Evolutionary conservation across 2,113 vertebrate genomes (phyloP), one percentile per base, ranked within the genome.

Genomic region (Planiliza haematocheilus): DNA sequence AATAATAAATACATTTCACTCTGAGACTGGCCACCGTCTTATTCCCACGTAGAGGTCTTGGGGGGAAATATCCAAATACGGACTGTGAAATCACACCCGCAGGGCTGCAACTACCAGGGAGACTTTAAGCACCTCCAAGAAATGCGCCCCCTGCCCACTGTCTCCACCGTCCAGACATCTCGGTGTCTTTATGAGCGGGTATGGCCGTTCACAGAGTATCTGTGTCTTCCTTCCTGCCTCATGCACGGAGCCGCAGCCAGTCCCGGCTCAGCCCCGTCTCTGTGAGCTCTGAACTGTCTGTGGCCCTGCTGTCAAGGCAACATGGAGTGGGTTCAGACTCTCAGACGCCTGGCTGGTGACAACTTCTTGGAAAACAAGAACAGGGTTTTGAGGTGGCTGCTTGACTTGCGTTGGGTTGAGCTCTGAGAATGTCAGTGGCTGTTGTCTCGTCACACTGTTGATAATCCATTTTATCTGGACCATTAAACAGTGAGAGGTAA

Each of bases 261-360:
- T 63, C 61, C 74, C 74, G 76, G 66, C 78, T 58, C 41, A 46
- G 46, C 59, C 62, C 3, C 10, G 55, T 48, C 55, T 53, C 59
- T 46, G 72, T 59, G 11, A 64, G 55, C 57, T 66, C 61, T 83
- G 58, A 79, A 74, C 59, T 49, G 43, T 85, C 61, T 45, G 67
- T 78, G 79, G 50, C 81, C 57, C 67, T 52, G 82, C 78, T 89
- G 88, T 79, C 87, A 90, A 69, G 80, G 71, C 77, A 86, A 86
- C 85, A 37, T 50, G 60, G 49, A 45, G 67, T 30, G 1, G 36
- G 52, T 60, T 72, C 64, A 72, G 88, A 83, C 83, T 83, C 62
- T 2, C 36, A 1, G 86, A 60, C 66, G 77, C 83, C 24, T n/a
- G n/a, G n/a, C n/a, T n/a, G n/a, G 55, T 80, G 86, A 87, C 84